Conservation (phyloP, 2,113 vertebrate species). For the Alexandromys fortis region DNA sequence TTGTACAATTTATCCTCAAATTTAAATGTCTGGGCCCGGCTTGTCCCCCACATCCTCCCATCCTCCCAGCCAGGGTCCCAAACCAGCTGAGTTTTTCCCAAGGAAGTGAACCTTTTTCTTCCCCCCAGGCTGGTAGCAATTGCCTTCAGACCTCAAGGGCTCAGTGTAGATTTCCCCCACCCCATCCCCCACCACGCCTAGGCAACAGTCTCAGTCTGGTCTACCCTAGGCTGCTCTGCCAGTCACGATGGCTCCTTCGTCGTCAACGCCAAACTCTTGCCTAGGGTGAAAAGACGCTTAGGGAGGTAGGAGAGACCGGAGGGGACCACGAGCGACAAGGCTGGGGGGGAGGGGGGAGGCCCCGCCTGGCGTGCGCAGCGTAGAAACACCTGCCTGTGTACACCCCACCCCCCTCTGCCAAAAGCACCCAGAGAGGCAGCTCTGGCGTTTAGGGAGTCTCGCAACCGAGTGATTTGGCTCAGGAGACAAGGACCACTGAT, state of each 20-base stretch:
- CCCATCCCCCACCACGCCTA: constrained; percentile 66
- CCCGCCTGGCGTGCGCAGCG: neutral
- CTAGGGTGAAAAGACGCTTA: constrained; percentile 13
- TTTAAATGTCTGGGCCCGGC: constrained; percentile 52
- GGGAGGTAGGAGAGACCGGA: neutral
- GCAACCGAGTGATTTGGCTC: neutral
- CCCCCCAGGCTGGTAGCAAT: neutral
- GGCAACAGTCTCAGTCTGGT: constrained; percentile 25
- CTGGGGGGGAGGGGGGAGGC: neutral
- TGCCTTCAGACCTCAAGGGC: constrained; percentile 38
- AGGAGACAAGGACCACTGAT: neutral
- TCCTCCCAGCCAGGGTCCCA: constrained; percentile 9
- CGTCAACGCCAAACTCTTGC: constrained; percentile 70
- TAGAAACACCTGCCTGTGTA: neutral
- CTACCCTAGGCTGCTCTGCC: constrained; percentile 51
- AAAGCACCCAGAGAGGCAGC: neutral
- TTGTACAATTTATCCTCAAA: constrained; percentile 67
- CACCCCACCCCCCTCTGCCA: neutral
- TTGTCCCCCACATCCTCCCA: neutral
- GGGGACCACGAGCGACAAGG: neutral
- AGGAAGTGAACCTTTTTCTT: neutral
- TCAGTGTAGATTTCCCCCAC: neutral
- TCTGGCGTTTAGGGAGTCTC: neutral
- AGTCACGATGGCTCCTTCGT: constrained; percentile 70
- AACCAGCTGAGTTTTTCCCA: constrained; percentile 31